Conservation (phyloP, 2,113 vertebrate species). For the Jaculus jaculus region DNA sequence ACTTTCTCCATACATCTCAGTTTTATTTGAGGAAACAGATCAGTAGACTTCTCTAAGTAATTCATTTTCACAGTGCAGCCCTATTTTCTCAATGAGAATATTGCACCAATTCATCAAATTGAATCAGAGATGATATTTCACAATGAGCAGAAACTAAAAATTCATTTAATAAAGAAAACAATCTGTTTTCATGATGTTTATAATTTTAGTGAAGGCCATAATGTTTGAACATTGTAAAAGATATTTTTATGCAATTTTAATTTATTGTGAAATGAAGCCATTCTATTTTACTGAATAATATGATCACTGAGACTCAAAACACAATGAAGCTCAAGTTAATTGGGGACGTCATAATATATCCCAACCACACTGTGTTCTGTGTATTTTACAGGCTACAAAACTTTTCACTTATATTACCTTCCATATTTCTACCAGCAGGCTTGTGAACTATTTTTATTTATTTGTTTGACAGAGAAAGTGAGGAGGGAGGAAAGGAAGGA, state of each 20-base stretch:
- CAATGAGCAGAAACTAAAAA: conserved; percentile 62
- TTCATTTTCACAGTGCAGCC: conserved; percentile 50
- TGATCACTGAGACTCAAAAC: neutral
- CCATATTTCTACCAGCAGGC: no score
- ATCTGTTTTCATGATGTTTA: conserved; percentile 47
- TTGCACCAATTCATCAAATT: conserved; percentile 60
- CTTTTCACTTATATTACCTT: neutral
- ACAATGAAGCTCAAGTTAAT: neutral
- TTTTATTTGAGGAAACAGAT: conserved; percentile 55
- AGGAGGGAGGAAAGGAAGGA: no score
- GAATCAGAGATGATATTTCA: conserved; percentile 64
- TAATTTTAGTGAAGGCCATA: conserved; percentile 41
- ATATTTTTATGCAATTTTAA: conserved; percentile 35
- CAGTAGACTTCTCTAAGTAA: conserved; percentile 50
- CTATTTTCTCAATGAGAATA: conserved; percentile 18
- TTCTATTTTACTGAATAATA: neutral
- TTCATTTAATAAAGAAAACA: neutral
- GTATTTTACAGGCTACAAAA: neutral
- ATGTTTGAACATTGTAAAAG: neutral
- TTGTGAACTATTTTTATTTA: no score
- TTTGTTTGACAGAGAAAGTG: no score
- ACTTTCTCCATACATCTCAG: conserved; percentile 24
- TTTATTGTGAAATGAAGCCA: neutral
- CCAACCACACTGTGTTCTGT: neutral
- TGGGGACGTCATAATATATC: conserved; percentile 13